Base-by-base conservation (phyloP, 2,888 invertebrate species). In the Steinernema scapterisci region DNA sequence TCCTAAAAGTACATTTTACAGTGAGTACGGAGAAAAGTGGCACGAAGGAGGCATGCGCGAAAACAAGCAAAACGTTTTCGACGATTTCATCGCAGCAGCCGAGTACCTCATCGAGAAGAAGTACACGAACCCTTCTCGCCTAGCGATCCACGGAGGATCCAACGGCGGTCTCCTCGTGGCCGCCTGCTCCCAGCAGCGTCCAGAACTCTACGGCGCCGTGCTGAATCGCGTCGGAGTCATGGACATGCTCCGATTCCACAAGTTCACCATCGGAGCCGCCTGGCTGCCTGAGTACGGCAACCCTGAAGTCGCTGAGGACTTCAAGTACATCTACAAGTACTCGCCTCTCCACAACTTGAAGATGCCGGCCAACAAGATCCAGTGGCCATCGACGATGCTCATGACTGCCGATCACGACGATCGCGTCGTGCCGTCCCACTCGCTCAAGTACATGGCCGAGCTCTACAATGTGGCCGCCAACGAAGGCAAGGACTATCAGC, bases 361-460 rank as follows among this genome's bases (percentile, higher is more conserved):
- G 77, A 89, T 91, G 16, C 93, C 94, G 0, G 86, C 77, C 52
- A 78, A 80, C 43, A 86, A 77, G 38, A 82, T 80, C 11, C 92
- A 95, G 89, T 97, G 96, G 91, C 97, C 97, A 6, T 92, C 96
- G 21, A 93, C 93, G 23, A 90, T 95, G 82, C 91, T 97, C 77
- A 90, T 95, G 82, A 97, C 97, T n/a, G 97, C 95, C 23, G 97
- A 97, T 90, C 97, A 97, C 89, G 97, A 97, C 90, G 97, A 97
- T 90, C 92, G 97, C 82, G 97, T 99, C 79, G 97, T 97, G 80
- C 97, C 97, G 71, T 91, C 95, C 81, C 99, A 99, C 90, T 95
- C 96, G 77, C 91, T 97, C 70, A 99, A 99, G 90, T 94, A 93
- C 89, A 93, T 94, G 76, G 96, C 97, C 0, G 92, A 93, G 84